phyloP scores from a whole-genome alignment of 2,888 invertebrate genomes.

The Deilephila elpenor region DNA sequence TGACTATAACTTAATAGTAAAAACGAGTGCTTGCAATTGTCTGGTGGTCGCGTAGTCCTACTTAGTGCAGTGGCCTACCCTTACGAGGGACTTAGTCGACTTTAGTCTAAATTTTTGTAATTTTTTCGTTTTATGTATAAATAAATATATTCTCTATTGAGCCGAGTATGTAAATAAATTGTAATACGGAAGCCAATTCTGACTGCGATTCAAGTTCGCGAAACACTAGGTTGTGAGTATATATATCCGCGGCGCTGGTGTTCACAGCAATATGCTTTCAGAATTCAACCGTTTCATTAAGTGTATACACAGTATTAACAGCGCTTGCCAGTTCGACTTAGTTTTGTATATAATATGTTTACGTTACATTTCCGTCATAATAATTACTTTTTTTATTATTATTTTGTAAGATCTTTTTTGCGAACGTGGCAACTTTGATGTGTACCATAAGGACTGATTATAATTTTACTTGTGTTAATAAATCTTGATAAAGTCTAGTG shows the following conservation, averaged over 20 bases:
- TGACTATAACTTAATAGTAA: not conserved
- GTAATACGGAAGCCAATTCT: conserved; percentile 15
- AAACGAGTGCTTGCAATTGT: not conserved
- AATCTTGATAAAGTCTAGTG: conserved; percentile 45
- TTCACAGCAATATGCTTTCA: conserved; percentile 30
- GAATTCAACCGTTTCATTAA: conserved; percentile 51
- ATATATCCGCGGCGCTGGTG: conserved; percentile 17
- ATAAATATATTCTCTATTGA: conserved; percentile 21
- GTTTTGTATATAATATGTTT: conserved; percentile 70
- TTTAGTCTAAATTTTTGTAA: conserved; percentile 39
- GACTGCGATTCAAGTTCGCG: conserved; percentile 25
- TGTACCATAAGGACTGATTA: conserved; percentile 49
- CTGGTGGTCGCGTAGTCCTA: not conserved
- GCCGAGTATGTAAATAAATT: conserved; percentile 14
- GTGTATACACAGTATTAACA: conserved; percentile 79
- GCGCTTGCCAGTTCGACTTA: conserved; percentile 78
- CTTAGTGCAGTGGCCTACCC: conserved; percentile 36
- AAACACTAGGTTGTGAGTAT: conserved; percentile 25
- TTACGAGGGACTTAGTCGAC: conserved; percentile 39
- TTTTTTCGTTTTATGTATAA: conserved; percentile 19
- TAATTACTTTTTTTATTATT: conserved; percentile 38
- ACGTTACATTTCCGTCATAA: conserved; percentile 56
- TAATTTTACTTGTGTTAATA: conserved; percentile 45
- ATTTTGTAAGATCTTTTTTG: conserved; percentile 41
- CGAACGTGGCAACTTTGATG: conserved; percentile 46